These are phyloP conservation scores for Yponomeuta cagnagella DNA, from an alignment of 2,888 invertebrate species.

Conservation along the genomic window DNA sequence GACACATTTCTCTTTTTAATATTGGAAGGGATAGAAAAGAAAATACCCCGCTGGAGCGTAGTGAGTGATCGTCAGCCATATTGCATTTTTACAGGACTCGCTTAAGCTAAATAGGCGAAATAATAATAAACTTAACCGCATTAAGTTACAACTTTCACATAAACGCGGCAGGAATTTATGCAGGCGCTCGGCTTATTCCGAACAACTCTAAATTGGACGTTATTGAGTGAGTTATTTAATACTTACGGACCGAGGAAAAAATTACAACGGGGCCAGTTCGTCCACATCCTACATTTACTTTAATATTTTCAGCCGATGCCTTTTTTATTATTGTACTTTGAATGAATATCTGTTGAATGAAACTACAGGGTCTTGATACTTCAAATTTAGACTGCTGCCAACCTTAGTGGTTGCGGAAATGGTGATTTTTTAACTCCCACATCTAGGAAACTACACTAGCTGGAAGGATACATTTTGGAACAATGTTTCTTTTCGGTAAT, in stretches of 20 bases:
- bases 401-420: no score
- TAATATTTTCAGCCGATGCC: background rate
- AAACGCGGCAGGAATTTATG: slow-evolving; percentile 37
- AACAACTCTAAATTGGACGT: slow-evolving; percentile 51
- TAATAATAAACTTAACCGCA: slow-evolving; percentile 53
- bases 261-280: background rate
- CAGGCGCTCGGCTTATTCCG: slow-evolving; percentile 19
- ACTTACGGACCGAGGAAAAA: slow-evolving; percentile 24
- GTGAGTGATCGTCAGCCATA: background rate
- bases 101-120: slow-evolving; percentile 23
- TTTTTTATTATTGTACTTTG: background rate
- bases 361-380: background rate
- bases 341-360: background rate
- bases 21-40: no score
- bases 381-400: no score
- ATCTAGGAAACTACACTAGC: no score
- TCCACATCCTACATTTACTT: background rate
- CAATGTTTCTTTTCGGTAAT: no score
- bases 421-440: no score
- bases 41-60: background rate
- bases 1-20: no score
- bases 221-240: slow-evolving; percentile 74
- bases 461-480: no score
- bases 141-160: slow-evolving; percentile 29
- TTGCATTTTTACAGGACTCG: background rate